phyloP scores from a whole-genome alignment of 2,113 vertebrate species.

The Leuciscus idus region DNA sequence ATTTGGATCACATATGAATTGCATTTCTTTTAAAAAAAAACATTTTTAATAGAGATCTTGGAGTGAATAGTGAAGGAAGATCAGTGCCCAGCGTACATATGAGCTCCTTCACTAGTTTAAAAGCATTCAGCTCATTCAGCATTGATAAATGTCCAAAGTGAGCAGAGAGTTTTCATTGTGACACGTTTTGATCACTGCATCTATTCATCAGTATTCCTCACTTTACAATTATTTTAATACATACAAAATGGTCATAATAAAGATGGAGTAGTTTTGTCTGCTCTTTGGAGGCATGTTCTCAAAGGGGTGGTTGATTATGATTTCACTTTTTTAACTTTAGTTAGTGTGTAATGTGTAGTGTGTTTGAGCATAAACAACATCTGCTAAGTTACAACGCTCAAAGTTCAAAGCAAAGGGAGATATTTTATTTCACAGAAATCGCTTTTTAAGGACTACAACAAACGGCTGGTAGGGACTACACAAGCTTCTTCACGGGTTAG shows the following conservation, averaged over 20 bases:
- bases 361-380: too few species aligned
- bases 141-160: background rate
- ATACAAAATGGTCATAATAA: background rate
- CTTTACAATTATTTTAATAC: background rate
- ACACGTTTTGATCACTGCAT: background rate
- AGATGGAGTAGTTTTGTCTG: background rate
- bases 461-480: too few species aligned
- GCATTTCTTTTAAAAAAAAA: background rate
- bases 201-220: background rate
- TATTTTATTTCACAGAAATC: too few species aligned
- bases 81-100: background rate
- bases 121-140: background rate
- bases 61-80: background rate
- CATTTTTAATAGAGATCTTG: background rate
- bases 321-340: too few species aligned
- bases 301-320: too few species aligned
- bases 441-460: too few species aligned
- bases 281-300: background rate
- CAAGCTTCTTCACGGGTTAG: too few species aligned
- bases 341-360: too few species aligned
- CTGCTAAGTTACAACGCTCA: too few species aligned
- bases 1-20: too few species aligned
- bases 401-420: too few species aligned
- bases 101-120: background rate
- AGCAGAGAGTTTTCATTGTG: background rate